Base-by-base conservation (phyloP, 23 tunicate genomes). In the Styela plicata region DNA sequence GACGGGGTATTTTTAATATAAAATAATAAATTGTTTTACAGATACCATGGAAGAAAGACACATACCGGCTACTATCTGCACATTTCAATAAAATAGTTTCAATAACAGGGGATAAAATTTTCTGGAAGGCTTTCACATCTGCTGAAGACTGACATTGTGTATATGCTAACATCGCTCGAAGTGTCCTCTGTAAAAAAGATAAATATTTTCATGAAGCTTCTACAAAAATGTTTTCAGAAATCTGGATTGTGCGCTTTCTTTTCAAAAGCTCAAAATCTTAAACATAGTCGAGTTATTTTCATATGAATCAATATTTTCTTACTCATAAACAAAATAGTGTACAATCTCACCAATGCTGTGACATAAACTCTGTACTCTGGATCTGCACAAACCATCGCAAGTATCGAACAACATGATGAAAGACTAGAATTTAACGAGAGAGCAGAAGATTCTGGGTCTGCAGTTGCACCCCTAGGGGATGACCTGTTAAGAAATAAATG, bases 101-200 rank as follows among this genome's bases (percentile, higher is more conserved):
- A 30, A 91, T 86, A 24, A 91, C 97, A n/a, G 97, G 97, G 1
- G 80, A 82, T 17, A 91, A 87, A 27, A 91, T 79, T 19, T 69
- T 74, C 64, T 83, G 97, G 31, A 91, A 86, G 16, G 90, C 82
- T 34, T 70, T 64, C 74, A 86, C 86, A 63, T 91, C 97, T 0
- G 83, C 87, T 13, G 63, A 80, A 29, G 84, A 83, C 28, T 82
- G 84, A 64, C 97, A 91, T 57, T 91, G 97, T 19, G 97, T 91
- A 76, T 91, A 91, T 22, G 97, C 97, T 84, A 91, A 78, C 97
- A 91, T 91, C 18, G 90, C 97, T 10, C 97, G 74, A 23, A 91
- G 69, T 24, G 97, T 91, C 35, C 97, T 82, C 97, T 91, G 83
- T 25, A 31, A 21, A 74, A 70, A 32, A 33, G 10, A 26, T 57